Evolutionary conservation across 1,140 invertebrate species (phyloP).

Genomic region (Rhynchophorus ferrugineus): DNA sequence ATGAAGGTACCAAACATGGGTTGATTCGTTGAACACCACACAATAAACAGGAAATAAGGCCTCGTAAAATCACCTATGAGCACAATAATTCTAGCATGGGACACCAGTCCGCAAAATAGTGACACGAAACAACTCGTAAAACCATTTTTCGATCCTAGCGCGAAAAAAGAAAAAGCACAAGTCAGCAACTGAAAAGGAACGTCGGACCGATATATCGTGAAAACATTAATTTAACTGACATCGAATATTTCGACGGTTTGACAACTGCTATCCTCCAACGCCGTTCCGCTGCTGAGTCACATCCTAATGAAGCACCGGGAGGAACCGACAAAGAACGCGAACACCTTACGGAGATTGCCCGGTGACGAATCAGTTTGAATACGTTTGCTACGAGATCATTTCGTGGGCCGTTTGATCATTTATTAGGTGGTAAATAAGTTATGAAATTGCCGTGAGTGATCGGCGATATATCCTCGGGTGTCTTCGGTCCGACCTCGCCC

Average conservation of each 20-base stretch:
- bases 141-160: too few species aligned
- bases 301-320: slow-evolving; percentile 32
- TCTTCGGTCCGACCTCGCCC: too few species aligned
- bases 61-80: too few species aligned
- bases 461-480: neutral
- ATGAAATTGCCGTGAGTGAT: neutral
- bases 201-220: slow-evolving; percentile 34
- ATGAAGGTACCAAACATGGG: too few species aligned
- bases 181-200: slow-evolving; percentile 27
- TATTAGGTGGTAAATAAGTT: neutral
- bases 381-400: neutral
- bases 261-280: slow-evolving; percentile 31
- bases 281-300: slow-evolving; percentile 33
- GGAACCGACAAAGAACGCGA: slow-evolving; percentile 32
- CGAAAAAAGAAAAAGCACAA: slow-evolving; percentile 21
- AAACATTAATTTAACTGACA: slow-evolving; percentile 39
- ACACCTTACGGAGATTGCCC: slow-evolving; percentile 20
- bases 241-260: slow-evolving; percentile 38
- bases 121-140: too few species aligned
- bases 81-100: too few species aligned
- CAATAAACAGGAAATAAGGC: too few species aligned
- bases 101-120: too few species aligned
- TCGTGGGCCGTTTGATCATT: neutral
- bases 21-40: too few species aligned
- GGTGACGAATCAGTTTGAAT: slow-evolving; percentile 6